Evolutionary conservation across 1,140 invertebrate genomes (phyloP).

Genomic region (Copidosoma floridanum): DNA sequence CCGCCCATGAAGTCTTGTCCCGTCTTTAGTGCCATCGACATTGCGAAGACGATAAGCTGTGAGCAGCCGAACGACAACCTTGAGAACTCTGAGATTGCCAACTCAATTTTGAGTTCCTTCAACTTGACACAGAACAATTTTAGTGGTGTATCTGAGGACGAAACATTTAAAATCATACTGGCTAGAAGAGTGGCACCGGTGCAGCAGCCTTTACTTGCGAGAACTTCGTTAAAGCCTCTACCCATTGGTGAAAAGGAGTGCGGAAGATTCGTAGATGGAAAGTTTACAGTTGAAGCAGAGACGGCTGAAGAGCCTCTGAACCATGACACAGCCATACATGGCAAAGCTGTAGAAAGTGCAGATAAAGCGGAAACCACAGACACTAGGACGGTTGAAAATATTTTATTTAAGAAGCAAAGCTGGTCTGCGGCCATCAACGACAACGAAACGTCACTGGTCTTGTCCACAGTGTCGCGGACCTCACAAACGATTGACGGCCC

Average conservation of each 20-base stretch:
- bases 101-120: conserved; percentile 49
- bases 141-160: conserved; percentile 56
- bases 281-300: background rate
- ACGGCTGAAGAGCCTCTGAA: background rate
- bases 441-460: conserved; percentile 51
- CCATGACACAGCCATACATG: background rate
- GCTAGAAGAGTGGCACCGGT: no score
- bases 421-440: conserved; percentile 69
- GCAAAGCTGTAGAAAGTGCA: conserved; percentile 16
- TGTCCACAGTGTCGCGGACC: conserved; percentile 38
- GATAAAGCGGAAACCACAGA: conserved; percentile 30
- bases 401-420: conserved; percentile 62
- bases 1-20: conserved; percentile 72
- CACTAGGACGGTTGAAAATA: conserved; percentile 61
- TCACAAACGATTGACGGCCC: conserved; percentile 31
- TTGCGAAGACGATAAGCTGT: conserved; percentile 65
- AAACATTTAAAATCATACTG: conserved; percentile 67
- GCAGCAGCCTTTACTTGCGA: no score
- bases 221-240: no score
- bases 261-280: no score
- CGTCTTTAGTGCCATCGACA: conserved; percentile 66
- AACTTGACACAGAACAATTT: conserved; percentile 47
- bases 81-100: conserved; percentile 46
- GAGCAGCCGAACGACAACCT: conserved; percentile 46
- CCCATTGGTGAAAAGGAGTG: no score